Evolutionary conservation across 2,113 vertebrate genomes (phyloP).

Genomic region (Rutilus rutilus): DNA sequence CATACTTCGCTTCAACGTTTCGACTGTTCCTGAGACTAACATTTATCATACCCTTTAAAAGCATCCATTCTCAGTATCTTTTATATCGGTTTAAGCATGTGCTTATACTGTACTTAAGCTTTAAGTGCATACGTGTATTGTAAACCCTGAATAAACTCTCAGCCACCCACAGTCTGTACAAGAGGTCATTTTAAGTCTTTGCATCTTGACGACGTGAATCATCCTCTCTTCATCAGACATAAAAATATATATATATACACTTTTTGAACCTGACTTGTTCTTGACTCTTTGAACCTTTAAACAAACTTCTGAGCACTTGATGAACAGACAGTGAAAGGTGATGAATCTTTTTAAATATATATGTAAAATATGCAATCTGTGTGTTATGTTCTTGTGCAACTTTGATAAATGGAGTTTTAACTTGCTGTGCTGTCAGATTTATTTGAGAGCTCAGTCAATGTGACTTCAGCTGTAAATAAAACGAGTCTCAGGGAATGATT

Average conservation of each 20-base stretch:
- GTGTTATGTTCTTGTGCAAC: neutral
- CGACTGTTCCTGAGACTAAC: neutral
- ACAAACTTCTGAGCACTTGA: constrained; percentile 6
- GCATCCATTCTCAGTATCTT: constrained; percentile 15
- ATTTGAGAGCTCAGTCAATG: neutral
- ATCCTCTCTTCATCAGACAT: constrained; percentile 23
- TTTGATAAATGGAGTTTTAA: neutral
- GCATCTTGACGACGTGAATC: constrained; percentile 23
- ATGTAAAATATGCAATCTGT: neutral
- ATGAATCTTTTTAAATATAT: neutral
- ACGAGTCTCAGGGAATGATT: neutral
- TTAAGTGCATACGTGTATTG: constrained; percentile 15
- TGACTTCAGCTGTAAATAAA: no score
- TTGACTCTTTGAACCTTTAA: neutral
- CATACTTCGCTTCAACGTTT: neutral
- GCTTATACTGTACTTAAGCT: constrained; percentile 35
- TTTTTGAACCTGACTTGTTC: constrained; percentile 10
- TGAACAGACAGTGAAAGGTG: neutral
- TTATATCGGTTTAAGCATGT: constrained; percentile 34
- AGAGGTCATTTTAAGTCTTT: constrained; percentile 16
- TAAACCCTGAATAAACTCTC: constrained; percentile 28
- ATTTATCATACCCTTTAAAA: constrained; percentile 4
- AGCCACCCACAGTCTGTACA: constrained; percentile 32
- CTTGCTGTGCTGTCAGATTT: neutral
- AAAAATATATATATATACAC: neutral